Evolutionary conservation across 2,797 vertebrate species (phyloP).

Genomic region (Vespertilio murinus): DNA sequence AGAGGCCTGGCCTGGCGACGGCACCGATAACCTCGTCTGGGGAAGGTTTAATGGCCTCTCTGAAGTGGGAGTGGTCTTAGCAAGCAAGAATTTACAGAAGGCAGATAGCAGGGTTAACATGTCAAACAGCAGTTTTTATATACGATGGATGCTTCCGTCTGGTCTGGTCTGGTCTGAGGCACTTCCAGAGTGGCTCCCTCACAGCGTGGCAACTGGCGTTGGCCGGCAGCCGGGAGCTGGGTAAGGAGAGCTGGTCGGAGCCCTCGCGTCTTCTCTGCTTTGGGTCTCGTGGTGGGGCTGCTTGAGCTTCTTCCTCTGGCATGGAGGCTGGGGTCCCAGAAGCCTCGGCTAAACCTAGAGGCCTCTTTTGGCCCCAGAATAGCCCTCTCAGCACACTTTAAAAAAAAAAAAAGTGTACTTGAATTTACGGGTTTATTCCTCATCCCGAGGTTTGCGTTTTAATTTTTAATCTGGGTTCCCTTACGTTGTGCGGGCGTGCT

Average conservation of each 20-base stretch:
- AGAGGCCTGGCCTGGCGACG: too few relatives aligned
- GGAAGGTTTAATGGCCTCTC: too few relatives aligned
- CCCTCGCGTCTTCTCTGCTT: not conserved
- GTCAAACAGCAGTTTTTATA: too few relatives aligned
- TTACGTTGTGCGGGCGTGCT: not conserved
- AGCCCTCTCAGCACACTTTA: not conserved
- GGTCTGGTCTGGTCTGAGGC: not conserved
- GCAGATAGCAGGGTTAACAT: too few relatives aligned
- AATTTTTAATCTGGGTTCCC: not conserved
- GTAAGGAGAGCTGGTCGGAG: too few relatives aligned
- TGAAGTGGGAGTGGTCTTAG: too few relatives aligned
- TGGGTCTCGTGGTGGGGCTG: not conserved
- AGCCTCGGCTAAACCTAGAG: not conserved
- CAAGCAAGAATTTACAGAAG: too few relatives aligned
- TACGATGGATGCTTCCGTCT: too few relatives aligned
- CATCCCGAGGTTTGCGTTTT: not conserved
- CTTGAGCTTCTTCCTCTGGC: not conserved
- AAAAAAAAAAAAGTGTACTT: not conserved
- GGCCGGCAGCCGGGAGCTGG: not conserved
- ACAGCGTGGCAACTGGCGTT: not conserved
- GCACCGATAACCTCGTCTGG: too few relatives aligned
- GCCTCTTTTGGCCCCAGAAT: not conserved
- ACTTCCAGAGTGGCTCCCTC: not conserved
- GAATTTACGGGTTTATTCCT: not conserved
- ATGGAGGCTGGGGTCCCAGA: not conserved